Evolutionary conservation across 2,797 vertebrate genomes (phyloP), one percentile per base, ranked within the genome.

Genomic region (Gastrophryne carolinensis): DNA sequence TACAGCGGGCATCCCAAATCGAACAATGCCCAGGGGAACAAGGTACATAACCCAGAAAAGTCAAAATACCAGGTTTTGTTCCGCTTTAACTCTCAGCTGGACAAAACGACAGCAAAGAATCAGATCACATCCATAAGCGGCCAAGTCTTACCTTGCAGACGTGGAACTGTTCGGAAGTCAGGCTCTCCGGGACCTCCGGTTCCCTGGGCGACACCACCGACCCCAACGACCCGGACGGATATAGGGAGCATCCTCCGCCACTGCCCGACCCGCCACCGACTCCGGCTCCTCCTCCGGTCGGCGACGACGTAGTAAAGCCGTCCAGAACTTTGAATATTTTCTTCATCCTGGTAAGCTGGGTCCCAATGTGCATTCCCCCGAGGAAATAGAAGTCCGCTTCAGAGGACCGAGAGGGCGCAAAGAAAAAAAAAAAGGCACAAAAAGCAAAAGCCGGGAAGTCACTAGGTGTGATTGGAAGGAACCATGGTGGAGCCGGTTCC

Each of bases 261-360:
- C 83, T 76, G n/a, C 86, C 81, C n/a, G n/a, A n/a, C n/a, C n/a
- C n/a, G 73, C 86, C 85, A 58, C 85, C 35, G 58, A 81, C 72
- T 11, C 32, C 71, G 1, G 39, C 15, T 13, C 93, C 89, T 34
- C 94, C 84, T 29, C 92, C 93, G 68, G 87, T 92, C 0, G 97
- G 94, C 35, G 95, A 94, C 56, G 96, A 97, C 82, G 96, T 95
- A 79, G 96, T 96, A 84, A 99, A 87, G 37, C 96, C 96, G 83
- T 99, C 97, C 90, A 82, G 24, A 89, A 99, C 97, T 95, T 96
- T 99, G 80, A 96, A 92, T 82, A 99, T 97, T 93, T 98, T 98
- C 95, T 96, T 99, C 97, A 99, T 96, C 81, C 88, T 90, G 72
- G 5, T 30, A 27, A 30, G 4, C 2, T 1, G 21, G 17, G 30